Evolutionary conservation across 2,888 invertebrate genomes (phyloP), one percentile per base, ranked within the genome.

Genomic region (Andricus curvator): DNA sequence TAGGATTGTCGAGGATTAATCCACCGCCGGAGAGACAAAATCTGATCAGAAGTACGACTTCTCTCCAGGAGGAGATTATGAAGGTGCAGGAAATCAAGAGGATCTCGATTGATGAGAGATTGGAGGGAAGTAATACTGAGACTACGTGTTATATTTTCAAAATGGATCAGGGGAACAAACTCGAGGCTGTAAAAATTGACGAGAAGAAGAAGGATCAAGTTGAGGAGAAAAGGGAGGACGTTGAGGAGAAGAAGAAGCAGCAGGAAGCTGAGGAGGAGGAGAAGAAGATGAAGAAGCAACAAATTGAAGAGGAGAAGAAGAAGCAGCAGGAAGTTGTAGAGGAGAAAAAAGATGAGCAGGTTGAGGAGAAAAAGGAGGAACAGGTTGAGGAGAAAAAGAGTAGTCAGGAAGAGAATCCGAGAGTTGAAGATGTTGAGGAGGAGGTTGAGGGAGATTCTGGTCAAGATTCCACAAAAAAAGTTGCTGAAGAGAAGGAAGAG

Each of bases 1-100:
- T 82, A 8, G 90, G 91, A n/a, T 88, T 91, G 41, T 82, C 88
- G 11, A 83, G 60, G 60, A 85, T 91, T 6, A 89, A 90, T 83
- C 81, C 82, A 2, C 41, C 20, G 0, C 76, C 20, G 25, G 25
- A 33, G 2, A 5, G 4, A 5, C n/a, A 5, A 56, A 11, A 4
- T 11, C 6, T 33, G 5, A 8, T 74, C 8, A 6, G 5, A 11
- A 51, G 70, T 44, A 56, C 81, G 9, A 37, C 33, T 37, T 37
- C 37, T 4, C 51, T n/a, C 25, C 77, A 79, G 25, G 64, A n/a
- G 17, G 70, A 67, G 4, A 65, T 76, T 13, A 8, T 44, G 15
- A 51, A 76, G 11, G 51, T 60, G 1, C 11, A 65, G 48, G 29
- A 60, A 33, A n/a, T 77, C 13, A 33, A 29, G 13, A 51, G 74